Percentiles rank a stretch among this genome's conserved stretches.
These are phyloP conservation scores for Bombyx mori DNA, from an alignment of 1,140 invertebrate genomes.

Conservation along the genomic window DNA sequence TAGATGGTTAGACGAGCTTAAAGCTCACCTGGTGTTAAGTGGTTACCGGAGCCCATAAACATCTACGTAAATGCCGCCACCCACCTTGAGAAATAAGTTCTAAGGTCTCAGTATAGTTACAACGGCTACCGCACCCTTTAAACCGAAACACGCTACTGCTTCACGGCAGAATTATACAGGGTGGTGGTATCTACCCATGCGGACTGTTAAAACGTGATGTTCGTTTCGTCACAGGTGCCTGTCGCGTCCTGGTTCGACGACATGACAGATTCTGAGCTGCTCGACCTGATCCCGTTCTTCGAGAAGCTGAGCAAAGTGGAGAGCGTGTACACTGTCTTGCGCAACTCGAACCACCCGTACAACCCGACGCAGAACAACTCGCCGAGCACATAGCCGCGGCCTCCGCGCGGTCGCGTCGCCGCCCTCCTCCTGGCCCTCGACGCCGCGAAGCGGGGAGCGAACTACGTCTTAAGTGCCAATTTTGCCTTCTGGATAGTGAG, in stretches of 20 bases:
- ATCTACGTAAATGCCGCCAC: too few relatives aligned
- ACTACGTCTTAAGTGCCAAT: conserved; percentile 71
- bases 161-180: too few relatives aligned
- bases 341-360: conserved; percentile 90
- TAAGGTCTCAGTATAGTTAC: too few relatives aligned
- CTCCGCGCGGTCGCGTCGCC: conserved; percentile 4
- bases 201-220: too few relatives aligned
- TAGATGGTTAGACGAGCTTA: too few relatives aligned
- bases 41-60: too few relatives aligned
- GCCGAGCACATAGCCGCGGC: conserved; percentile 54
- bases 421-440: conserved; percentile 2
- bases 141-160: too few relatives aligned
- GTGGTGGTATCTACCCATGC: too few relatives aligned
- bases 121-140: too few relatives aligned
- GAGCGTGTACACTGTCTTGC: conserved; percentile 92
- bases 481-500: conserved; percentile 71
- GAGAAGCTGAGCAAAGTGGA: conserved; percentile 95
- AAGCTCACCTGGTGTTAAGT: too few relatives aligned
- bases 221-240: conserved; percentile 81
- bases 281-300: conserved; percentile 96
- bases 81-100: too few relatives aligned
- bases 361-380: conserved; percentile 70
- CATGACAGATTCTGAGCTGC: conserved; percentile 93
- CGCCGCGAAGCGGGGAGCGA: conserved; percentile 41
- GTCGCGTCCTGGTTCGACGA: conserved; percentile 98